phyloP scores from a whole-genome alignment of 2,113 vertebrate species.

The Poeciliopsis prolifica region DNA sequence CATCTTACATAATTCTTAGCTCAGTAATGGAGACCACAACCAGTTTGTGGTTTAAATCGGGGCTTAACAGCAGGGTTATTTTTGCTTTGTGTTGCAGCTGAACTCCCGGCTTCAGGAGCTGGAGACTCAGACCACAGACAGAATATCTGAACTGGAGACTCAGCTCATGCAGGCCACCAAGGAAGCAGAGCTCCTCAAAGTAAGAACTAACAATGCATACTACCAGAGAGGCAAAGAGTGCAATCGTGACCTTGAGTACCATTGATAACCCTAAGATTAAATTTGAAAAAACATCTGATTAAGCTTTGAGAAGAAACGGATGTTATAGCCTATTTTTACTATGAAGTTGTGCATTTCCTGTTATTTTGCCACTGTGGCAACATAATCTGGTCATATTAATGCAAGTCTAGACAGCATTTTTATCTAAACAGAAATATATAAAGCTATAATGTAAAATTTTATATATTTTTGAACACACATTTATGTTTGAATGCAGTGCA shows the following conservation, averaged over 20 bases:
- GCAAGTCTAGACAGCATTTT: neutral
- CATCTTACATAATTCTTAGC: neutral
- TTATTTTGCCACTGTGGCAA: too few species aligned
- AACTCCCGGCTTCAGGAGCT: slow-evolving; percentile 85
- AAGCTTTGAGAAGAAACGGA: too few species aligned
- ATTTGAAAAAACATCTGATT: too few species aligned
- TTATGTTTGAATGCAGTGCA: too few species aligned
- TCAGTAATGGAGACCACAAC: neutral
- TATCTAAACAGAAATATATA: neutral
- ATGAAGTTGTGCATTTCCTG: too few species aligned
- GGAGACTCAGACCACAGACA: slow-evolving; percentile 85
- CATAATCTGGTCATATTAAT: neutral
- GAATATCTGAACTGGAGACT: slow-evolving; percentile 90
- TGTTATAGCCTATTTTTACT: too few species aligned
- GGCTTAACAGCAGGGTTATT: neutral
- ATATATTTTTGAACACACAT: too few species aligned
- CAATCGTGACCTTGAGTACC: too few species aligned
- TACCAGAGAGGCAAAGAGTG: too few species aligned
- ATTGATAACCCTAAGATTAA: too few species aligned
- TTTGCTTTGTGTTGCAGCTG: slow-evolving; percentile 76
- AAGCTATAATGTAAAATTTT: too few species aligned
- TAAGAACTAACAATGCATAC: slow-evolving; percentile 46
- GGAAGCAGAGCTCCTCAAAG: slow-evolving; percentile 88
- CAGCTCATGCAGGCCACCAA: slow-evolving; percentile 90
- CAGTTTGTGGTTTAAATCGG: neutral